Percentiles rank a stretch among this genome's conserved stretches.
phyloP scores from a whole-genome alignment of 2,888 invertebrate genomes.

The Tenodera sinensis region DNA sequence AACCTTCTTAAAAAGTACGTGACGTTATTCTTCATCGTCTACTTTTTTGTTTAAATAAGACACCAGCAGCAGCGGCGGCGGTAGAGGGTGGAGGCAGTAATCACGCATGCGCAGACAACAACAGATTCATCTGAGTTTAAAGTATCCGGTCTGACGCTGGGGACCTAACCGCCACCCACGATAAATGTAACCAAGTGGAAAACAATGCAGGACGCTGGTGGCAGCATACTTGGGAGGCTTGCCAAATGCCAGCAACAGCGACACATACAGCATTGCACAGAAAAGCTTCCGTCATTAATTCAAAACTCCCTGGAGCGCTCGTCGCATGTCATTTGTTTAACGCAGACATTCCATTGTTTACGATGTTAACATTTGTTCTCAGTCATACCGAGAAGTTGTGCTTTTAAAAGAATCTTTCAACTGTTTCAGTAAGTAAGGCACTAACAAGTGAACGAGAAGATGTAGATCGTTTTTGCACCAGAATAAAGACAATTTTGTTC shows the following conservation, averaged over 20 bases:
- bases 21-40: conserved; percentile 6
- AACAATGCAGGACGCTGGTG: background rate
- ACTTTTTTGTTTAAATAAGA: conserved; percentile 14
- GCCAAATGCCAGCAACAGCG: background rate
- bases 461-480: background rate
- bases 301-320: no score
- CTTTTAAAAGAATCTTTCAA: background rate
- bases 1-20: background rate
- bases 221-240: background rate
- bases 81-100: background rate
- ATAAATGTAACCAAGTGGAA: conserved; percentile 15
- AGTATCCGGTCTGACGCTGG: conserved; percentile 7
- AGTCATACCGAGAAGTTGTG: no score
- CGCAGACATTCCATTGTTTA: no score
- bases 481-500: background rate
- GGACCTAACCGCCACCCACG: conserved; percentile 12
- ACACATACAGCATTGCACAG: background rate
- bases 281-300: no score
- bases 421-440: background rate
- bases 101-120: conserved; percentile 11
- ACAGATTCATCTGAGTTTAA: conserved; percentile 9
- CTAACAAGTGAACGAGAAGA: background rate
- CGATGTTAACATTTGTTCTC: no score
- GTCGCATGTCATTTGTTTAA: no score
- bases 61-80: background rate